Conservation (phyloP, 2,113 vertebrate genomes). For the crab-eating macaque (Macaca fascicularis) region T2T-MFA8v1.1 NC_088389.1:10999001-10999500, state of each 20-base stretch:
- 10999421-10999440: too few species aligned
- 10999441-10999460: too few species aligned
- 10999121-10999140: rapidly evolving
- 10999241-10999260: not conserved
- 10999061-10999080: not conserved
- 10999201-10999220: too few species aligned
- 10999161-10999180: rapidly evolving
- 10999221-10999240: rapidly evolving
- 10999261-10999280: not conserved
- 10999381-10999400: too few species aligned
- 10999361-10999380: not conserved
- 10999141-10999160: not conserved
- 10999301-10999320: not conserved
- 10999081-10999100: not conserved
- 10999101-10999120: rapidly evolving
- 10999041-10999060: too few species aligned
- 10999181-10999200: not conserved
- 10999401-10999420: too few species aligned
- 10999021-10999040: rapidly evolving
- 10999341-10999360: not conserved
- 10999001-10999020: rapidly evolving
- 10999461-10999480: too few species aligned
- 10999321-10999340: not conserved
- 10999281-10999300: not conserved
- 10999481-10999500: too few species aligned